Evolutionary conservation across 2,113 vertebrate genomes (phyloP), one percentile per base, ranked within the genome.

Genomic region (Uropsilus gracilis): DNA sequence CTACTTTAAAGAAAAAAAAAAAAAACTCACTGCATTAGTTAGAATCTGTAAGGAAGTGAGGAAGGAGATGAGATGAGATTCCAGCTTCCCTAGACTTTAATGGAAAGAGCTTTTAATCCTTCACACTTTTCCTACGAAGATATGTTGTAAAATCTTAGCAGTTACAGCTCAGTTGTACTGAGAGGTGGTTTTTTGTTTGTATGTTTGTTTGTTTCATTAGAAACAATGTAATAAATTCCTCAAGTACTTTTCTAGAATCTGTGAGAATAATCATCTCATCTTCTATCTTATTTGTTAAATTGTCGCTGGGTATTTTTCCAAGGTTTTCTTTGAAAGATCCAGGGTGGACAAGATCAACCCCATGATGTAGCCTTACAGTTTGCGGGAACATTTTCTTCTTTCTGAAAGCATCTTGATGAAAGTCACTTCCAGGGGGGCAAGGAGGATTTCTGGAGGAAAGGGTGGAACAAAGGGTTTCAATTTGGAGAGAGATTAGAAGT

Each of bases 391-490:
- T 89, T 76, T 90, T 73, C 59, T 89, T 68, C 57, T 73, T 77
- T 96, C 76, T 94, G 80, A 77, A 96, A 81, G 30, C 37, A 84
- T 63, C 7, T 46, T 69, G 94, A 94, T 93, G 94, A 96, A 78
- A 95, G 90, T 94, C 84, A 78, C 77, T 97, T 96, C 90, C 94
- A 92, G 95, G 96, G 97, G 83, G 87, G 86, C 84, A 42, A 69
- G 3, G n/a, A 96, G 68, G 89, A 93, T 92, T 63, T 26, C 85
- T 90, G 76, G 91, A 97, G 95, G 68, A 97, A 97, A 92, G 96
- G 87, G 89, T 75, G 37, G 94, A 97, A 97, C 95, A 96, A 97
- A 98, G 93, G 53, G 39, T 14, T 81, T 32, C 34, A 61, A 69
- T 82, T 78, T 86, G 94, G 76, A 57, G 83, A 81, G 90, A 93